Evolutionary conservation across 2,888 invertebrate species (phyloP).

Genomic region (Alloplasta piceator): DNA sequence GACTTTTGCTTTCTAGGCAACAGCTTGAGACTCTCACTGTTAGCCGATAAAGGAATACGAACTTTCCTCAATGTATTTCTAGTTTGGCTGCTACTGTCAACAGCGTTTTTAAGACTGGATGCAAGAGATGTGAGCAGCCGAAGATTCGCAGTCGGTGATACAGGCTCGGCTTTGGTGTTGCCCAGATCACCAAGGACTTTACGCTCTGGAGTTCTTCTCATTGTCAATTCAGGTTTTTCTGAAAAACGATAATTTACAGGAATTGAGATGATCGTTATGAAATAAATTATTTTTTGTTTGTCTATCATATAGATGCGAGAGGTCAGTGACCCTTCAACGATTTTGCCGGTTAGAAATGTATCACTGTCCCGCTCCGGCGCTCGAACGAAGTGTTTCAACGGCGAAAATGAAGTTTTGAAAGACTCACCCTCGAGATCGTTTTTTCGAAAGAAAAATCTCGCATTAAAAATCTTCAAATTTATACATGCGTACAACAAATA

Average conservation of each 20-base stretch:
- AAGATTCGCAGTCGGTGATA: slow-evolving; percentile 88
- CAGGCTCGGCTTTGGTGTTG: slow-evolving; percentile 84
- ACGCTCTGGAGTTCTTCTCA: slow-evolving; percentile 64
- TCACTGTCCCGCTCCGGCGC: background rate
- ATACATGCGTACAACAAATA: slow-evolving; percentile 4
- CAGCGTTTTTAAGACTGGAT: slow-evolving; percentile 84
- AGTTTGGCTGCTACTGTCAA: slow-evolving; percentile 64
- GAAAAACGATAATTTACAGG: background rate
- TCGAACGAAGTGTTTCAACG: background rate
- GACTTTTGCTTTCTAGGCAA: slow-evolving; percentile 85
- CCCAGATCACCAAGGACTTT: slow-evolving; percentile 85
- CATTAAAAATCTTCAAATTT: slow-evolving; percentile 14
- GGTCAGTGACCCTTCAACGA: background rate
- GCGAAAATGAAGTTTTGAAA: slow-evolving; percentile 4
- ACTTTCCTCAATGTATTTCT: slow-evolving; percentile 24
- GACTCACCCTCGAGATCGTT: slow-evolving; percentile 32
- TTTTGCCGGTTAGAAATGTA: background rate
- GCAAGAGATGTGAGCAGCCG: slow-evolving; percentile 88
- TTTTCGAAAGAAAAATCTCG: background rate
- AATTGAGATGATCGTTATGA: background rate
- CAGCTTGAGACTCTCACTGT: slow-evolving; percentile 65
- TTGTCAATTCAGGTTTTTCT: slow-evolving; percentile 58
- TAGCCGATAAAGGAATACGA: slow-evolving; percentile 32
- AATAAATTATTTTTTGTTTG: background rate
- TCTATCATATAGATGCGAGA: background rate